These are phyloP conservation scores for Paracanthobrama guichenoti DNA, from an alignment of 2,113 vertebrate genomes.

Conservation along the genomic window DNA sequence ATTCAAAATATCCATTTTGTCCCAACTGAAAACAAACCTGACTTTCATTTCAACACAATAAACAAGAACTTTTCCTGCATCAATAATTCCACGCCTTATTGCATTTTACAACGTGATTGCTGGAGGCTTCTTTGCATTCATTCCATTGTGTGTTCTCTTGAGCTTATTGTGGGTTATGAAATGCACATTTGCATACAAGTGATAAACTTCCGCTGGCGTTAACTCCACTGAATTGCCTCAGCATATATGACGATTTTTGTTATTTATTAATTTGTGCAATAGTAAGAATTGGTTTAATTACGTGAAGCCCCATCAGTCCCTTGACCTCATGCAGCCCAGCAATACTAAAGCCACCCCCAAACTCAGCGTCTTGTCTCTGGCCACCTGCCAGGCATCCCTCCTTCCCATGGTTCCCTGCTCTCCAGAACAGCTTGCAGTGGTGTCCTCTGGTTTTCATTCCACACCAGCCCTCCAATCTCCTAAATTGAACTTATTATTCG, in stretches of 20 bases:
- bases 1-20: slow-evolving; percentile 40
- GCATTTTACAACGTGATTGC: slow-evolving; percentile 7
- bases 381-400: slow-evolving; percentile 52
- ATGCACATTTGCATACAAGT: slow-evolving; percentile 25
- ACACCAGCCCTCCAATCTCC: slow-evolving; percentile 74
- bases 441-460: slow-evolving; percentile 80
- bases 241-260: not conserved
- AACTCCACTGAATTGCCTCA: slow-evolving; percentile 11
- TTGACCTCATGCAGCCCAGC: not conserved
- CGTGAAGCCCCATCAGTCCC: not conserved
- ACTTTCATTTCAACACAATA: slow-evolving; percentile 28
- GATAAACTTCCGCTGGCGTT: not conserved
- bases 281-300: not conserved
- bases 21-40: slow-evolving; percentile 31
- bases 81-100: slow-evolving; percentile 24
- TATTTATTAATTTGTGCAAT: slow-evolving; percentile 8
- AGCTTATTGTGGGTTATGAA: slow-evolving; percentile 30
- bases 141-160: slow-evolving; percentile 28
- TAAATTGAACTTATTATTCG: slow-evolving; percentile 82
- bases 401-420: slow-evolving; percentile 49
- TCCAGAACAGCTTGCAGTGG: slow-evolving; percentile 66
- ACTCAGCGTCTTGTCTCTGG: slow-evolving; percentile 37
- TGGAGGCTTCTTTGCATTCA: slow-evolving; percentile 14
- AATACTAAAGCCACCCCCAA: not conserved
- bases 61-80: slow-evolving; percentile 29